phyloP scores from a whole-genome alignment of 2,113 vertebrate species.

The Gymnorhina tibicen region DNA sequence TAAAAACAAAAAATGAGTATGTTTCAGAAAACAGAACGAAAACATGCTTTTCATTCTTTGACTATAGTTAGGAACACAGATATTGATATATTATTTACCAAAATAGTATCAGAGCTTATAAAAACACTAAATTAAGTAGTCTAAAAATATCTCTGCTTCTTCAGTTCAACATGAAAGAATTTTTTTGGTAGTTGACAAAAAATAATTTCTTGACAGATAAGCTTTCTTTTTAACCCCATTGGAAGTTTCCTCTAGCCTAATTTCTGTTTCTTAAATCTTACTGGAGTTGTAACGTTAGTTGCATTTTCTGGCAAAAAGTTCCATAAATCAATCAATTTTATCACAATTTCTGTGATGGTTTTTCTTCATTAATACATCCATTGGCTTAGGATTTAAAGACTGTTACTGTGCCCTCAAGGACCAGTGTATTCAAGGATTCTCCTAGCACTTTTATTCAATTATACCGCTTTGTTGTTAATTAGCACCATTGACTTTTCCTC shows the following conservation, averaged over 20 bases:
- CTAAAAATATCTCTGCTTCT: background rate
- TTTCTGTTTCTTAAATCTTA: background rate
- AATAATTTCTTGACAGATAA: background rate
- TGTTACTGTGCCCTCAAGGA: background rate
- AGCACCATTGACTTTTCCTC: background rate
- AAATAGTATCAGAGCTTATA: background rate
- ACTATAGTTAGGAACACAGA: background rate
- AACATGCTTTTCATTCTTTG: background rate
- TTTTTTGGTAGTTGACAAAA: background rate
- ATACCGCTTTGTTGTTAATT: background rate
- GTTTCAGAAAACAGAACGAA: background rate
- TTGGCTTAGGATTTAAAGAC: background rate
- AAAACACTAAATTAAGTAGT: background rate
- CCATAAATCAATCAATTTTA: background rate
- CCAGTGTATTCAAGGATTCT: background rate
- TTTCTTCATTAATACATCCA: background rate
- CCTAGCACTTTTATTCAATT: background rate
- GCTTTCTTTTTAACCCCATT: background rate
- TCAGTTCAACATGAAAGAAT: background rate
- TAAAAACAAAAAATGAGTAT: background rate
- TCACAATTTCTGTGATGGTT: background rate
- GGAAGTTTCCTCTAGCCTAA: background rate
- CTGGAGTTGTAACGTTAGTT: background rate
- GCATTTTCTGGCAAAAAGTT: background rate
- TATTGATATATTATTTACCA: constrained; percentile 4